Percentiles rank a stretch among this genome's conserved stretches.
These are phyloP conservation scores for Zaprionus africanus DNA, from an alignment of 1,140 invertebrate genomes.

Conservation along the genomic window DNA sequence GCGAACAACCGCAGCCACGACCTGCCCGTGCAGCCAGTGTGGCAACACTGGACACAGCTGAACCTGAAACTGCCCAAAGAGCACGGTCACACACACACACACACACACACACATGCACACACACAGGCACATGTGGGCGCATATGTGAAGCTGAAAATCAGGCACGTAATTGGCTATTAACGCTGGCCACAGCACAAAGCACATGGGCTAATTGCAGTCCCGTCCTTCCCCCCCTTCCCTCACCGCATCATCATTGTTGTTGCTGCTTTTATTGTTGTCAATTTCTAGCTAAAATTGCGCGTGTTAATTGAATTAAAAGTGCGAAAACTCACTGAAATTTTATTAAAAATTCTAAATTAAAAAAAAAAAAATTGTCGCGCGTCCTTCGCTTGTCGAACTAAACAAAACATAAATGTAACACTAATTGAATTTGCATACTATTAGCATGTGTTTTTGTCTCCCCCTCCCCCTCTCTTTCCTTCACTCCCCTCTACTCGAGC, in stretches of 20 bases:
- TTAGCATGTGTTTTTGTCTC: constrained; percentile 49
- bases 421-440: constrained; percentile 76
- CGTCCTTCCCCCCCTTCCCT: constrained; percentile 5
- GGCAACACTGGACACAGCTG: constrained; percentile 34
- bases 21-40: not conserved
- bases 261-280: constrained; percentile 25
- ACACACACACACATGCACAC: not conserved
- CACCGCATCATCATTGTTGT: not conserved
- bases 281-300: constrained; percentile 51
- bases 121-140: not conserved
- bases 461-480: not conserved
- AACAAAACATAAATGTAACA: constrained; percentile 75
- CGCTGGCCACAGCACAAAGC: constrained; percentile 59
- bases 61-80: constrained; percentile 30
- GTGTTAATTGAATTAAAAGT: constrained; percentile 78
- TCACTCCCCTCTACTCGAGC: too few relatives aligned
- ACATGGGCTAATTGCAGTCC: constrained; percentile 51
- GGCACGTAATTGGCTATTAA: constrained; percentile 78
- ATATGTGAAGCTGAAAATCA: constrained; percentile 45
- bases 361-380: not conserved
- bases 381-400: constrained; percentile 13
- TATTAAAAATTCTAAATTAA: constrained; percentile 26
- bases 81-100: constrained; percentile 11
- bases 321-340: constrained; percentile 61
- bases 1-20: constrained; percentile 32